phyloP scores from a whole-genome alignment of 2,113 vertebrate genomes.

The sheep (Ovis aries) region DNA sequence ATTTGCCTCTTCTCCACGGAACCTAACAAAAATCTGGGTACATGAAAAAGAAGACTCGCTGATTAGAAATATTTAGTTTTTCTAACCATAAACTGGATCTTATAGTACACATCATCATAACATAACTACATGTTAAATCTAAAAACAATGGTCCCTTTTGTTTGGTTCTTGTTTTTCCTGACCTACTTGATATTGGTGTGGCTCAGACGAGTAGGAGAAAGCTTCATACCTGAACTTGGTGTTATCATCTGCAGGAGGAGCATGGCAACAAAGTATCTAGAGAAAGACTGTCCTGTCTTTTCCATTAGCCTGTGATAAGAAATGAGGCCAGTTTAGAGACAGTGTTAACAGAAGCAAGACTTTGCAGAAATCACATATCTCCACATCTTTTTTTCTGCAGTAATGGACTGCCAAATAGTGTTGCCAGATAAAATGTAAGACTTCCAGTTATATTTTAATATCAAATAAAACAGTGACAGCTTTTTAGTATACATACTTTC shows the following conservation, averaged over 20 bases:
- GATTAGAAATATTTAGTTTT: not conserved
- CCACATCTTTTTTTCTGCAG: not conserved
- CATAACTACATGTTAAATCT: not conserved
- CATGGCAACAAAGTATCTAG: not conserved
- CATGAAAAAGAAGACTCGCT: not conserved
- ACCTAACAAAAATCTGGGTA: not conserved
- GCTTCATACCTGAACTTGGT: not conserved
- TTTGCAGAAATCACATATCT: not conserved
- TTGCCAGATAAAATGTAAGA: not conserved
- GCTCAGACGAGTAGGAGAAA: not conserved
- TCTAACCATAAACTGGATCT: not conserved
- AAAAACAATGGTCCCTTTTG: not conserved
- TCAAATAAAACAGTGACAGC: not conserved
- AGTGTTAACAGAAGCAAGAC: not conserved
- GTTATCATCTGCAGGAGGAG: not conserved
- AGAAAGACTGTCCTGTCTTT: not conserved
- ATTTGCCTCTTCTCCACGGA: not conserved
- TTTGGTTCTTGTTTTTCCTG: not conserved
- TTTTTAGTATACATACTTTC: not conserved
- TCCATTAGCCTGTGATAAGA: slow-evolving; percentile 9
- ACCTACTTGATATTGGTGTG: not conserved
- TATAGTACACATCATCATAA: not conserved
- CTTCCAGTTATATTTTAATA: not conserved
- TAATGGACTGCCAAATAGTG: not conserved
- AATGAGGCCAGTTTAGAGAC: not conserved